Evolutionary conservation across 2,113 vertebrate genomes (phyloP), one percentile per base, ranked within the genome.

Genomic region (Python bivittatus): DNA sequence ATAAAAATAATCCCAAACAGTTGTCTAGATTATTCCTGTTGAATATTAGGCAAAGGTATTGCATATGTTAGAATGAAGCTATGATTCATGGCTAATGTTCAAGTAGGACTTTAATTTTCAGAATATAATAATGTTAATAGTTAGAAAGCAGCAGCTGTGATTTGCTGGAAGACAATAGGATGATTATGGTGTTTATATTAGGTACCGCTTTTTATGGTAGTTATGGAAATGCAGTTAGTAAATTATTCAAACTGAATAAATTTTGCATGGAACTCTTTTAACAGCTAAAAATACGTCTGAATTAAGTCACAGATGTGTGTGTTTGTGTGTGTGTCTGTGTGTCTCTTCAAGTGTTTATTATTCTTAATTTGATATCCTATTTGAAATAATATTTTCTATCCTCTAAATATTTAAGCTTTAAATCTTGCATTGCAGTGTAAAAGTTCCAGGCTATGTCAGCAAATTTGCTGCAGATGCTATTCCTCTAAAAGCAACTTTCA

Each of bases 241-340:
- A 96, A 94, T 95, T 96, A 95, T 93, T 97, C 94, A 96, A 83
- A 61, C 95, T 83, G 94, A 95, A 96, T 97, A 95, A 68, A 95
- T 96, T 96, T 97, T 97, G 52, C 0, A 0, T 96, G 92, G 96
- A 93, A 53, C 89, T 94, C 96, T 96, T 96, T 95, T 95, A 96
- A 96, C 94, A 60, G 92, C 94, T 95, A 93, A 90, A 97, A 72
- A 89, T 94, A 94, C 94, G 96, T 96, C 94, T 84, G 94, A 91
- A 94, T 95, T 95, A 96, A 97, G 64, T 90, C 92, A 95, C 94
- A 96, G 96, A 96, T 4, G 79, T 92, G 93, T 95, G 42, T 6
- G 5, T 48, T 96, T 4, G 79, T 92, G 93, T 95, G 42, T 6
- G 5, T 48, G 44, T 48, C 44, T 27, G 61, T 64, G 9, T 93